Conservation (phyloP, 2,888 invertebrate species). For the Drosophila quinaria region DNA sequence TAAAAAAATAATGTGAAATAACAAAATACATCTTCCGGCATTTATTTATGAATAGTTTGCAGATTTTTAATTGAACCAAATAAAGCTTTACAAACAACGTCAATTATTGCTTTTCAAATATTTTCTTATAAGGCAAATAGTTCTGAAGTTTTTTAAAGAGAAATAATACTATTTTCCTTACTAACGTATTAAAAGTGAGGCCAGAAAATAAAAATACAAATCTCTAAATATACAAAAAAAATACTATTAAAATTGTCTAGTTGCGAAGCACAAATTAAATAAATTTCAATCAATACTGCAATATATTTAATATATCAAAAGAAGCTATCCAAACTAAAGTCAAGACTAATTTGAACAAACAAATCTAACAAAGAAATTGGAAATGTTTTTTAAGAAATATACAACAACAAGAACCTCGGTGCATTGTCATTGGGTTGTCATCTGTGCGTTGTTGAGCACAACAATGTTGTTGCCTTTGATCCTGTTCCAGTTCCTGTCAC, state of each 20-base stretch:
- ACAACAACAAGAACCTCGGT: slow-evolving; percentile 79
- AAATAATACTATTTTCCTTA: too few species aligned
- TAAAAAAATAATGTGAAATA: too few species aligned
- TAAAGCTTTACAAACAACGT: not conserved
- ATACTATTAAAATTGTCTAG: not conserved
- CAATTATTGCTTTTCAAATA: not conserved
- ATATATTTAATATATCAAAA: not conserved
- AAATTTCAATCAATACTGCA: not conserved
- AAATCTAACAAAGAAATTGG: slow-evolving; percentile 8
- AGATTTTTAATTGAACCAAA: not conserved
- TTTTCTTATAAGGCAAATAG: not conserved
- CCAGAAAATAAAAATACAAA: not conserved
- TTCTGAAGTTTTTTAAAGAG: not conserved
- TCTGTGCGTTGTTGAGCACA: slow-evolving; percentile 65
- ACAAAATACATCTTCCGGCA: too few species aligned
- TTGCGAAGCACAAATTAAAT: not conserved
- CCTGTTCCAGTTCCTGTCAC: slow-evolving; percentile 29
- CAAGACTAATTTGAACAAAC: slow-evolving; percentile 2
- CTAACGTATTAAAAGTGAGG: too few species aligned
- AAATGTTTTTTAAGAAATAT: slow-evolving; percentile 10
- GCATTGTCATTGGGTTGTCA: slow-evolving; percentile 70
- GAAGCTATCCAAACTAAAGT: slow-evolving; percentile 6
- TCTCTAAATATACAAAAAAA: not conserved
- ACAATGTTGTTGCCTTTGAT: slow-evolving; percentile 42
- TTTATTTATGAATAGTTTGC: not conserved